These are phyloP conservation scores for Alentia gelatinosa DNA, from an alignment of 2,888 invertebrate species.

Conservation along the genomic window DNA sequence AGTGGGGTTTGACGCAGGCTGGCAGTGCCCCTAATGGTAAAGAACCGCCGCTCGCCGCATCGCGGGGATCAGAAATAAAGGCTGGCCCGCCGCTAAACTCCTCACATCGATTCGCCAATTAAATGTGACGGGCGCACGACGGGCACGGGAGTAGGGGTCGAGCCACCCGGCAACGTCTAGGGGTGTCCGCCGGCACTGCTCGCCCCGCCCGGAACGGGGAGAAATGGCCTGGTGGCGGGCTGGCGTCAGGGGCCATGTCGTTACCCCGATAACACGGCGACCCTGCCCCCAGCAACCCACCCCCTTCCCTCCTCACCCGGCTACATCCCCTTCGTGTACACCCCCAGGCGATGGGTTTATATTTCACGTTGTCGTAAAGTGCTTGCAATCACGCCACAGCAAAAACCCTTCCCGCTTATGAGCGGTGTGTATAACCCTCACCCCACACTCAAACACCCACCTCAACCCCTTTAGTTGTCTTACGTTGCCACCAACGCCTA, in stretches of 20 bases:
- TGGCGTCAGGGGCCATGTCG: conserved; percentile 13
- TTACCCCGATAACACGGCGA: conserved; percentile 17
- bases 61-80: conserved; percentile 31
- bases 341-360: conserved; percentile 17
- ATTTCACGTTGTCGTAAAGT: conserved; percentile 22
- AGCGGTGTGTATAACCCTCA: background rate
- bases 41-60: conserved; percentile 8
- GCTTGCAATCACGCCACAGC: conserved; percentile 35
- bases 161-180: background rate
- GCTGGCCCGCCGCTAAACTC: conserved; percentile 25
- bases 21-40: background rate
- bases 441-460: background rate
- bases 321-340: background rate
- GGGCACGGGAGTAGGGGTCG: background rate
- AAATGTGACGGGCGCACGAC: conserved; percentile 28
- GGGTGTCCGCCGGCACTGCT: background rate
- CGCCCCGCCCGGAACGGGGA: background rate
- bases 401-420: background rate
- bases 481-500: too few relatives aligned
- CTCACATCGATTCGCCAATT: conserved; percentile 32
- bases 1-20: background rate
- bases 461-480: background rate
- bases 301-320: background rate
- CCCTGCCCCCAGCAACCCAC: background rate
- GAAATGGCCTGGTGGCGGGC: conserved; percentile 13